Conservation (phyloP, 2,888 invertebrate species). For the Drosophila limbata region DNA sequence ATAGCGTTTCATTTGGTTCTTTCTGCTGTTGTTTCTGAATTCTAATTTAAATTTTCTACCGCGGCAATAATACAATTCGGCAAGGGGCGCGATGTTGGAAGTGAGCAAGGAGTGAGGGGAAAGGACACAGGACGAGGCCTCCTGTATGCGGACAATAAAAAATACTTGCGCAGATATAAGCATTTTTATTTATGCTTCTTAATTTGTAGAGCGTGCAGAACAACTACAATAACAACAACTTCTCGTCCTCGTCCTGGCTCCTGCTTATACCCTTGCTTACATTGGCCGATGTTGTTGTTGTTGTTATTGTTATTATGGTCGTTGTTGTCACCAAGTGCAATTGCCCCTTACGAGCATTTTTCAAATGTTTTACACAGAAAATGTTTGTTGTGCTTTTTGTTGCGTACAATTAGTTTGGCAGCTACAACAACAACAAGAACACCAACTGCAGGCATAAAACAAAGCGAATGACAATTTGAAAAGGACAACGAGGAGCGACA, state of each 20-base stretch:
- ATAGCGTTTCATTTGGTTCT: conserved; percentile 75
- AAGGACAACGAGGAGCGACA: conserved; percentile 58
- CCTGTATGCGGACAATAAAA: conserved; percentile 52
- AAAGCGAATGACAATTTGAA: conserved; percentile 72
- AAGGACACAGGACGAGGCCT: conserved; percentile 24
- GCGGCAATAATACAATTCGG: conserved; percentile 75
- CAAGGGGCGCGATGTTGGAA: conserved; percentile 30
- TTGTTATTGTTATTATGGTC: conserved; percentile 28
- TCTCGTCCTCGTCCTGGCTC: background rate
- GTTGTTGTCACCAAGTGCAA: conserved; percentile 67
- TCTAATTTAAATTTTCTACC: conserved; percentile 84
- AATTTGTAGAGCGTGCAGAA: conserved; percentile 73
- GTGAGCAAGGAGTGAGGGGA: background rate
- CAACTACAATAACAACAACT: conserved; percentile 39
- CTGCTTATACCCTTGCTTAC: conserved; percentile 56
- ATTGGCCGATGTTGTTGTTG: conserved; percentile 16
- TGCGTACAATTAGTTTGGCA: conserved; percentile 78
- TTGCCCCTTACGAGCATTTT: conserved; percentile 73
- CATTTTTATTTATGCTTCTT: conserved; percentile 77
- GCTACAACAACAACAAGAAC: conserved; percentile 48
- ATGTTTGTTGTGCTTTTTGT: conserved; percentile 69
- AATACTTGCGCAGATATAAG: conserved; percentile 42
- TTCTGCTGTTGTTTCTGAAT: conserved; percentile 63
- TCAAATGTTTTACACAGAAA: conserved; percentile 72
- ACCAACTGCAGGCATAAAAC: conserved; percentile 73